Conservation (phyloP, 2,797 vertebrate species). For the Phaenicophaeus curvirostris region DNA sequence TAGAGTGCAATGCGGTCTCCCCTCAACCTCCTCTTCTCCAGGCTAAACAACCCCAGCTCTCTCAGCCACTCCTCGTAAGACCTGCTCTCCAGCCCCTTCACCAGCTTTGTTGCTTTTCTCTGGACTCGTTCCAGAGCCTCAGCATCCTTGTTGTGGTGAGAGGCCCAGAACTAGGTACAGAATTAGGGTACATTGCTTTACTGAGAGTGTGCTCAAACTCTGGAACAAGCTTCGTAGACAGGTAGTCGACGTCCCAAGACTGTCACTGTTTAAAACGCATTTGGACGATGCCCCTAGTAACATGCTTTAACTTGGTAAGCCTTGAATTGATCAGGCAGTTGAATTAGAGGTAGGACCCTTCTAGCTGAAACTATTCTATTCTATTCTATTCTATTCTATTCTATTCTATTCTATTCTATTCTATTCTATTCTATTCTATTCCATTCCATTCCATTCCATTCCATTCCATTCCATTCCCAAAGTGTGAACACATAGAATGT, state of each 20-base stretch:
- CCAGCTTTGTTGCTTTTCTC: no score
- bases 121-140: no score
- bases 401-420: background rate
- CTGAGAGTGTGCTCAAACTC: background rate
- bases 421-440: no score
- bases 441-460: no score
- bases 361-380: background rate
- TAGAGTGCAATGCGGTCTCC: no score
- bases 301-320: background rate
- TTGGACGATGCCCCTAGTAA: background rate
- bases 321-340: background rate
- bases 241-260: background rate
- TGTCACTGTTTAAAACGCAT: background rate
- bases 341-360: background rate
- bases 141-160: no score
- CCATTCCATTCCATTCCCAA: background rate
- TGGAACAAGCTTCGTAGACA: background rate
- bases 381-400: background rate
- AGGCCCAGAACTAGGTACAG: no score
- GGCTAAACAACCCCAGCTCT: no score
- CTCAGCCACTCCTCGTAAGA: no score
- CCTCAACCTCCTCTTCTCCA: no score
- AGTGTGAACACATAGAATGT: background rate
- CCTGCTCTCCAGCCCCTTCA: no score
- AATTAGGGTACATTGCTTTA: background rate